Evolutionary conservation across 2,797 vertebrate species (phyloP), one percentile per base, ranked within the genome.

Genomic region (Vespertilio murinus): DNA sequence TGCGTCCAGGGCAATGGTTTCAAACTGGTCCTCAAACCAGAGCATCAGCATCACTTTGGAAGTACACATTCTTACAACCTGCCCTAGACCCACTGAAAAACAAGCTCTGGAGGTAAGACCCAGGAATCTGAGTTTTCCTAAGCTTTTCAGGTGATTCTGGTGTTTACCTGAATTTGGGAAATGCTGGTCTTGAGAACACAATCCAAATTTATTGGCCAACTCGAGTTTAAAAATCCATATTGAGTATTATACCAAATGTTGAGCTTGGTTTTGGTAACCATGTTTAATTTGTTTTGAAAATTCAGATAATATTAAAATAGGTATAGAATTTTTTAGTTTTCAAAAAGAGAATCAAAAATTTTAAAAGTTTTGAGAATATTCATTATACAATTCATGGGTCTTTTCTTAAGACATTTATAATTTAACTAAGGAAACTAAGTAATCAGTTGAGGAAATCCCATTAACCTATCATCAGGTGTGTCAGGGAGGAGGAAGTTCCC

Each of bases 201-300:
- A 52, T 20, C 6, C 33, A 67, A 38, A 47, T 42, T 67, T 88
- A 69, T 81, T 33, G 3, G 40, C 65, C 45, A 84, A 59, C 33
- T 56, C 2, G 79, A 83, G 22, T 38, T 71, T 92, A 59, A 77
- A 64, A 64, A 61, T 61, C n/a, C 2, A 3, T 54, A 38, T 65
- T 89, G 79, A 65, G 52, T 71, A 28, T n/a, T 52, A 45, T 16
- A 28, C 8, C 28, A 84, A 84, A 71, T 59, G 65, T 18, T 61
- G 49, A 25, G 6, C 8, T 92, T 90, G 54, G 74, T 71, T 92
- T 93, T 75, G 80, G 54, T 85, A 54, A 42, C 64, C 2, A 8
- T 81, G 61, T 70, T 81, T 28, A 47, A 49, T 47, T 75, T 73
- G 18, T 33, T 90, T 71, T 49, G 23, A 88, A 78, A 67, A 71